Evolutionary conservation across 2,113 vertebrate species (phyloP).

Genomic region (Todiramphus saurophagus): DNA sequence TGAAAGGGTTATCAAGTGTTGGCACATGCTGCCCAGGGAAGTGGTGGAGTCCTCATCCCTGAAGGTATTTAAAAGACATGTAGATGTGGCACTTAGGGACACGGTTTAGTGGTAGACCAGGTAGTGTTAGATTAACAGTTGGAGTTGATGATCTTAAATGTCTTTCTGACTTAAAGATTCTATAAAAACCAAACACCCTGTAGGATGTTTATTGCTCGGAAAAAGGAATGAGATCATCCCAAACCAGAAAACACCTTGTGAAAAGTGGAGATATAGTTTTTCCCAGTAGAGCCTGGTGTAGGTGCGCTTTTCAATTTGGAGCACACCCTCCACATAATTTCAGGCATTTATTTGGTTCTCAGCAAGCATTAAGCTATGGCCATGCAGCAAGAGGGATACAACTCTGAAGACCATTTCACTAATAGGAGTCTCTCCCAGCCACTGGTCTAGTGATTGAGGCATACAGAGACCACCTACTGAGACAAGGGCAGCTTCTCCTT

Average conservation of each 20-base stretch:
- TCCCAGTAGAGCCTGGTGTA: neutral
- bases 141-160: neutral
- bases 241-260: neutral
- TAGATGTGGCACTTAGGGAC: neutral
- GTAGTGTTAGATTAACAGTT: neutral
- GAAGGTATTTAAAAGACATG: too few species aligned
- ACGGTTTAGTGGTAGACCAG: neutral
- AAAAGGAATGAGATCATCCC: neutral
- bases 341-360: neutral
- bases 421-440: neutral
- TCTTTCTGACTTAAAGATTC: neutral
- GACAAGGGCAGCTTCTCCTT: neutral
- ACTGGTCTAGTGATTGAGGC: neutral
- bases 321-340: neutral
- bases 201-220: neutral
- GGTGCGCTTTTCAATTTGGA: neutral
- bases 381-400: neutral
- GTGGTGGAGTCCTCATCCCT: too few species aligned
- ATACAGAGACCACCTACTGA: neutral
- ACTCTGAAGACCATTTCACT: neutral
- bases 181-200: neutral
- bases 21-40: too few species aligned
- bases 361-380: neutral
- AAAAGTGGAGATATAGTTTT: neutral
- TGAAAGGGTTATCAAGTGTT: too few species aligned